Evolutionary conservation across 2,888 invertebrate genomes (phyloP), one percentile per base, ranked within the genome.

Genomic region (Erannis defoliaria): DNA sequence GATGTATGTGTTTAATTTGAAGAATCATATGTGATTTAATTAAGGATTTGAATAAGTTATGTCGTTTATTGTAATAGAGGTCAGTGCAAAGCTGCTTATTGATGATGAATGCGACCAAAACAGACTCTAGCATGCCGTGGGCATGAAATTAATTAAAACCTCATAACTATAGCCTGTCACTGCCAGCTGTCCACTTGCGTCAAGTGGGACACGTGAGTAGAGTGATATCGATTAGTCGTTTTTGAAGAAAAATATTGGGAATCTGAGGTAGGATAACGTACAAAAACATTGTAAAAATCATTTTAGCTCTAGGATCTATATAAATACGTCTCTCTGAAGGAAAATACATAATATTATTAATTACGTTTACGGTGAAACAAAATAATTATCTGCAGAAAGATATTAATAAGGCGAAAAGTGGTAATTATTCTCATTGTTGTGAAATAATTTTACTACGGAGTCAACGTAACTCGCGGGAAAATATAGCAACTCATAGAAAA

Each of bases 1-100:
- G 74, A 79, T 76, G 76, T 73, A 70, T 72, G 75, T 75, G 73
- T 80, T 81, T 78, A 81, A 80, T 82, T 81, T 80, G 72, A 78
- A 78, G 80, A 26, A 26, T 26, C 5, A 72, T 70, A 70, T 45
- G 49, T 18, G 21, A 53, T 74, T 68, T 64, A 64, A 65, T 67
- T 66, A 55, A 21, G 23, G 35, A 33, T 66, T 42, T 60, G 29
- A 62, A 57, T 59, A 40, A 64, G 50, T 54, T 46, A 59, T 55
- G 43, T 29, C 26, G 29, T 40, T 49, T 33, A 26, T 42, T 35
- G 9, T 49, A 14, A 9, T 10, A 35, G n/a, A n/a, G 21, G 14
- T 37, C 21, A 14, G 21, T 10, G 3, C 0, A 8, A 31, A 8
- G 12, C 31, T 31, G 19, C 12, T 29, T 46, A 26, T n/a, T n/a